phyloP scores from a whole-genome alignment of 2,797 vertebrate genomes.

The Acrossocheilus fasciatus region DNA sequence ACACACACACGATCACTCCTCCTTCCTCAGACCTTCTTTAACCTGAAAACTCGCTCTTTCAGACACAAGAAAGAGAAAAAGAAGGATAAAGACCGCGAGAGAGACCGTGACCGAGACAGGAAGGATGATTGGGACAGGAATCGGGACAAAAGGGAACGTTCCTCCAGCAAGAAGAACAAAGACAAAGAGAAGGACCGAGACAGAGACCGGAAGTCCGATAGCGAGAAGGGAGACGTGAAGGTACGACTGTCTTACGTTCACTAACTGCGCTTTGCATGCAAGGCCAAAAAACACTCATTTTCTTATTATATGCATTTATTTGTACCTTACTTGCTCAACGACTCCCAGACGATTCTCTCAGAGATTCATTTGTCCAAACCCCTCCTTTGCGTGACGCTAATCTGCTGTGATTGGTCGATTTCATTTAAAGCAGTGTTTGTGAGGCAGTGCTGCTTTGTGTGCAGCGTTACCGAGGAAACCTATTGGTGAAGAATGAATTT shows the following conservation, averaged over 20 bases:
- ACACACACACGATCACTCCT: too few relatives aligned
- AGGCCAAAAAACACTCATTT: too few relatives aligned
- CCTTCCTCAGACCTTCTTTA: not conserved
- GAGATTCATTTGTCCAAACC: too few relatives aligned
- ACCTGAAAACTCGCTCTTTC: conserved; percentile 10
- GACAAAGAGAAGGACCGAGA: conserved; percentile 92
- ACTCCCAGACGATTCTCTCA: too few relatives aligned
- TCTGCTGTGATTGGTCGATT: too few relatives aligned
- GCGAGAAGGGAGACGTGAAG: conserved; percentile 94
- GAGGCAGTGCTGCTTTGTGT: too few relatives aligned
- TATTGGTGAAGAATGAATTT: too few relatives aligned
- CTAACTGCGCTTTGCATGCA: not conserved
- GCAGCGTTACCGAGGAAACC: too few relatives aligned
- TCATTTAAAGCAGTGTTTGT: too few relatives aligned
- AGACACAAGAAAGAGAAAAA: conserved; percentile 98
- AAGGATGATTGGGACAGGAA: conserved; percentile 85
- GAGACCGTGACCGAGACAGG: conserved; percentile 87
- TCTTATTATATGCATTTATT: too few relatives aligned
- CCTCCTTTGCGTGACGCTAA: too few relatives aligned
- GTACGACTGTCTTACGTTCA: conserved; percentile 71
- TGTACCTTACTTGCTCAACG: too few relatives aligned
- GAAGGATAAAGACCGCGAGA: conserved; percentile 97
- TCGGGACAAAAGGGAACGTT: conserved; percentile 90
- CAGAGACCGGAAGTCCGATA: conserved; percentile 85
- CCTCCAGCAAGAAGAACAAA: conserved; percentile 93